These are phyloP conservation scores for Cheirogaleus major DNA, from an alignment of 2,797 vertebrate species.

Conservation along the genomic window DNA sequence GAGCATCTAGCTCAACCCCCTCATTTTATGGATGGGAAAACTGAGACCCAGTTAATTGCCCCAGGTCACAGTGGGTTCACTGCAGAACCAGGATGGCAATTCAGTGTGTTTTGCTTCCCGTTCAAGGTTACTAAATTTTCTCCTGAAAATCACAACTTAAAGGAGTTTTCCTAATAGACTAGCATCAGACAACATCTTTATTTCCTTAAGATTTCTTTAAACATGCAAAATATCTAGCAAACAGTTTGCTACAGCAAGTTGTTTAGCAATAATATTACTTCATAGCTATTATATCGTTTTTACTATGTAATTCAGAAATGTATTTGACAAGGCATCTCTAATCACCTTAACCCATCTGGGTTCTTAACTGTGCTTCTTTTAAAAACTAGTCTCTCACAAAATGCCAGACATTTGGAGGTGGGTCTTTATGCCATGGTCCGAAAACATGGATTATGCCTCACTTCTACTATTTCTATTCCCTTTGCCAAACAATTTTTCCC, in stretches of 20 bases:
- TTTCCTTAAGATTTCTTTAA: slow-evolving; percentile 27
- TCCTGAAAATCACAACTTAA: slow-evolving; percentile 39
- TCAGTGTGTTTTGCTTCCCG: not conserved
- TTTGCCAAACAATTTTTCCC: slow-evolving; percentile 64
- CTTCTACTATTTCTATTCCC: slow-evolving; percentile 53
- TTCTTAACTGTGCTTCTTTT: slow-evolving; percentile 42
- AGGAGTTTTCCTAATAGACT: not conserved
- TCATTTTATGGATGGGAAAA: slow-evolving; percentile 78
- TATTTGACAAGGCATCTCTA: slow-evolving; percentile 43
- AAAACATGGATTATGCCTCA: slow-evolving; percentile 54
- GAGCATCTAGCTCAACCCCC: slow-evolving; percentile 62
- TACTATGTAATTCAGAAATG: slow-evolving; percentile 23
- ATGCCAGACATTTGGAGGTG: not conserved
- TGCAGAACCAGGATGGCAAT: slow-evolving; percentile 31
- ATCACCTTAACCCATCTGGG: slow-evolving; percentile 37
- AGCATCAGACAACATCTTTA: not conserved
- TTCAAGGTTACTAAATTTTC: slow-evolving; percentile 30
- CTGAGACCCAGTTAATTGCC: slow-evolving; percentile 74
- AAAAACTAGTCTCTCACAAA: slow-evolving; percentile 55
- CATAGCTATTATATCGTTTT: not conserved
- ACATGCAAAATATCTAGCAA: slow-evolving; percentile 24
- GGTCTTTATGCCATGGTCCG: slow-evolving; percentile 37
- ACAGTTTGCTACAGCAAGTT: not conserved
- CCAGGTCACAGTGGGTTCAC: slow-evolving; percentile 40
- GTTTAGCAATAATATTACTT: not conserved